Conservation (phyloP, 2,888 invertebrate species). For the Liopterus haemorrhoidalis region DNA sequence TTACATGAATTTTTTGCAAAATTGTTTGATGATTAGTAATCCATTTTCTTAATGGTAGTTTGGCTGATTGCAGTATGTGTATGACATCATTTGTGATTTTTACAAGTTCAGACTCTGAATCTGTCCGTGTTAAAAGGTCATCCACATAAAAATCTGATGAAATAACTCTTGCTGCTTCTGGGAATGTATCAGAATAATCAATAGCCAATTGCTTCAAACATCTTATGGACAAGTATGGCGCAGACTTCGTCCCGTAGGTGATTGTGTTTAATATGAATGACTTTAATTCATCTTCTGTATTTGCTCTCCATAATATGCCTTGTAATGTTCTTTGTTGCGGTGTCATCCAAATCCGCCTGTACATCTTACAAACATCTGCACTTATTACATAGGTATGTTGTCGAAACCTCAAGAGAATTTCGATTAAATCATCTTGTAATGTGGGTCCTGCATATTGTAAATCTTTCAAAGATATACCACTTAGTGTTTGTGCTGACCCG, state of each 20-base stretch:
- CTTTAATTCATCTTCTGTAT: conserved; percentile 13
- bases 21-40: conserved; percentile 8
- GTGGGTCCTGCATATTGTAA: conserved; percentile 30
- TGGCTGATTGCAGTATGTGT: conserved; percentile 2
- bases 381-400: conserved; percentile 27
- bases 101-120: conserved; percentile 14
- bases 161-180: too few relatives aligned
- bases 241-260: conserved; percentile 26
- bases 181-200: too few relatives aligned
- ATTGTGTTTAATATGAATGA: conserved; percentile 26
- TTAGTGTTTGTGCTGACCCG: conserved; percentile 23
- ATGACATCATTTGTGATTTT: conserved; percentile 11
- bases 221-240: conserved; percentile 27
- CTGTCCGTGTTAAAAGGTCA: conserved; percentile 25
- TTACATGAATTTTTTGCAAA: conserved; percentile 1
- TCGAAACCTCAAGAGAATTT: conserved; percentile 32
- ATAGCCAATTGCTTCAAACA: too few relatives aligned
- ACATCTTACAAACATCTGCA: conserved; percentile 34
- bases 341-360: conserved; percentile 30
- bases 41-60: conserved; percentile 17
- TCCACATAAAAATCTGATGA: conserved; percentile 27
- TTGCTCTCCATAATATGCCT: conserved; percentile 27
- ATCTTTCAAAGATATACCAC: conserved; percentile 30
- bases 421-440: conserved; percentile 29
- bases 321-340: conserved; percentile 27